Percentiles rank a stretch among this genome's conserved stretches.
These are phyloP conservation scores for Struthio camelus DNA, from an alignment of 2,113 vertebrate genomes.

Conservation along the genomic window DNA sequence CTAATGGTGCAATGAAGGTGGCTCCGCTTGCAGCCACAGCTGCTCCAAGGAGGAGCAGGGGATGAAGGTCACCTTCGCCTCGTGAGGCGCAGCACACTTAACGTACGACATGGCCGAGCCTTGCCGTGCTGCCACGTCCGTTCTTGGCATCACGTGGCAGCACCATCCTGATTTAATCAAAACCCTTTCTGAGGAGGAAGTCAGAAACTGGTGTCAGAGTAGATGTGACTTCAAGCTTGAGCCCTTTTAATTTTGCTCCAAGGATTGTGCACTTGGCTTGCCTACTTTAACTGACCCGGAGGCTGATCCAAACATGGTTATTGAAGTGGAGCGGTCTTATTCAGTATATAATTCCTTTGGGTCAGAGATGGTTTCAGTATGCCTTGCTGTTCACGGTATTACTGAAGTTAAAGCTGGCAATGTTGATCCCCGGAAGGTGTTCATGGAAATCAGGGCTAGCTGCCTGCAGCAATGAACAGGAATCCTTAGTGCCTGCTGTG, in stretches of 20 bases:
- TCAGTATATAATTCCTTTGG: neutral
- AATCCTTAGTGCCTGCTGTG: neutral
- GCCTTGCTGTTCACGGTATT: neutral
- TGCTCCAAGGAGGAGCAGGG: neutral
- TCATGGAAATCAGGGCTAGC: neutral
- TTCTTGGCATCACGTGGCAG: neutral
- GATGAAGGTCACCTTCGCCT: neutral
- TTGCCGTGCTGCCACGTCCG: neutral
- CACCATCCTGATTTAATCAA: neutral
- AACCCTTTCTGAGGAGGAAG: neutral
- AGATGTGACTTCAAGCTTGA: neutral
- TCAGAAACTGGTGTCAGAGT: neutral
- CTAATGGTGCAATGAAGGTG: neutral
- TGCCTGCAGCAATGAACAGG: neutral
- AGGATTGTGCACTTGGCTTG: neutral
- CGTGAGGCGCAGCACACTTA: fast-evolving
- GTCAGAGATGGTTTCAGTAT: neutral
- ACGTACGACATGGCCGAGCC: neutral
- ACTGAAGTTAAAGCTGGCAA: neutral
- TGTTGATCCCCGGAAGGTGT: neutral
- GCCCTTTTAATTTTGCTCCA: neutral
- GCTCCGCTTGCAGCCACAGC: neutral
- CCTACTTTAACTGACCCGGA: neutral
- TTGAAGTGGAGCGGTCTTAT: neutral
- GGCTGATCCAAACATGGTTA: fast-evolving